phyloP scores from a whole-genome alignment of 1,140 invertebrate species.

The Thaumatotibia leucotreta region DNA sequence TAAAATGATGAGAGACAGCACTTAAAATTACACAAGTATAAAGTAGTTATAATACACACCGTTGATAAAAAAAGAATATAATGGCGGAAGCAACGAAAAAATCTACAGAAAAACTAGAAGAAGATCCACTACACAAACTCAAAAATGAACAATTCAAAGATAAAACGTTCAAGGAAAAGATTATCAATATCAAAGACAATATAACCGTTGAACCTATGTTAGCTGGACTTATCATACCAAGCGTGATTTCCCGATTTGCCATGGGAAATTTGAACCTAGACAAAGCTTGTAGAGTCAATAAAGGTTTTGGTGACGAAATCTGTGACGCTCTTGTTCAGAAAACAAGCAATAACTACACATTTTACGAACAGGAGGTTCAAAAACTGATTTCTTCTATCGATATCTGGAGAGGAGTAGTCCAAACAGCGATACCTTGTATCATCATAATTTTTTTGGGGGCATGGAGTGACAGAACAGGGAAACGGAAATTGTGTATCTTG shows the following conservation, averaged over 20 bases:
- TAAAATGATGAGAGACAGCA: no score
- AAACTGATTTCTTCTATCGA: constrained; percentile 76
- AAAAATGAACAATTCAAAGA: constrained; percentile 26
- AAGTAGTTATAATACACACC: constrained; percentile 37
- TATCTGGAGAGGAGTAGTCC: constrained; percentile 76
- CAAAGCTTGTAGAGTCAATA: constrained; percentile 79
- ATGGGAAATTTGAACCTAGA: constrained; percentile 79
- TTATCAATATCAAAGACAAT: constrained; percentile 52
- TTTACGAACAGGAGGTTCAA: constrained; percentile 74
- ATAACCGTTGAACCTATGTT: constrained; percentile 79
- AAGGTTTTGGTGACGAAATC: constrained; percentile 69
- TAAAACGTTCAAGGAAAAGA: constrained; percentile 50
- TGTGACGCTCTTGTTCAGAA: constrained; percentile 74
- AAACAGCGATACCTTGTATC: constrained; percentile 77
- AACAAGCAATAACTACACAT: constrained; percentile 61
- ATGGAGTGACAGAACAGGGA: constrained; percentile 82
- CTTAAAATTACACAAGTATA: constrained; percentile 41
- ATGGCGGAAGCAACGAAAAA: constrained; percentile 52
- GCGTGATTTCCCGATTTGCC: constrained; percentile 75
- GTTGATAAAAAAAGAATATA: constrained; percentile 22
- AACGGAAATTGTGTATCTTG: constrained; percentile 89
- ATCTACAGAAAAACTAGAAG: constrained; percentile 38
- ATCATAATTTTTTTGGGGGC: constrained; percentile 80
- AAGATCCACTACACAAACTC: constrained; percentile 50
- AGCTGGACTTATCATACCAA: constrained; percentile 76